These are phyloP conservation scores for Empidonax traillii DNA, from an alignment of 2,113 vertebrate genomes.

Conservation along the genomic window DNA sequence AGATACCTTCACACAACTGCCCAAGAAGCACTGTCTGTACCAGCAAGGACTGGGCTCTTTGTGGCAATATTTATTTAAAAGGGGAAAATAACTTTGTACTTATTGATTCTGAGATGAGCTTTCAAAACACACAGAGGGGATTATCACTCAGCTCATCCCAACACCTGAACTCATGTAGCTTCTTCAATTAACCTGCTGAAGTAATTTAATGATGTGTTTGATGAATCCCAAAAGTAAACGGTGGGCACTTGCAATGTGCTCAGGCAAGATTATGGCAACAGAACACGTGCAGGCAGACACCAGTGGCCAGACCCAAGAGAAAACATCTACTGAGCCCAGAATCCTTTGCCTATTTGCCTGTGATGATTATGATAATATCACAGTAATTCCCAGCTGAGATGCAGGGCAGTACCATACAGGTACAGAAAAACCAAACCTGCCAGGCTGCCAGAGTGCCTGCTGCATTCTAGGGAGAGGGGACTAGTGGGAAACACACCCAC, in stretches of 20 bases:
- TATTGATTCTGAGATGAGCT: neutral
- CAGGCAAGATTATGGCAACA: neutral
- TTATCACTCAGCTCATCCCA: constrained; percentile 13
- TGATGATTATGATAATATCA: neutral
- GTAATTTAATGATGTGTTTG: constrained; percentile 1
- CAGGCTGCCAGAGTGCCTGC: neutral
- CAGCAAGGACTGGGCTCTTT: neutral
- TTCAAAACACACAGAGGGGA: neutral
- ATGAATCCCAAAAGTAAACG: neutral
- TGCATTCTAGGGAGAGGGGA: neutral
- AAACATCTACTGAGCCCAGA: neutral
- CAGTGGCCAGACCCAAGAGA: neutral
- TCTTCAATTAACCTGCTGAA: constrained; percentile 32
- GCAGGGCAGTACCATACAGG: neutral
- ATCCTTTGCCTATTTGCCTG: neutral
- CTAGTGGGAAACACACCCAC: neutral
- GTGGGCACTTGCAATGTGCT: neutral
- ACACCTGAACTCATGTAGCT: neutral
- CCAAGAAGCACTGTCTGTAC: neutral
- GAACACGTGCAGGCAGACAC: neutral
- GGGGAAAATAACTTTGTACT: neutral
- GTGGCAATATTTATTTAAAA: neutral
- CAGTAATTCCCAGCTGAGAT: neutral
- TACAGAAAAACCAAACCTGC: neutral
- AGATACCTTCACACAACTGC: neutral